Conservation (phyloP, 2,797 vertebrate genomes). For the Brachyalestes nurse region DNA sequence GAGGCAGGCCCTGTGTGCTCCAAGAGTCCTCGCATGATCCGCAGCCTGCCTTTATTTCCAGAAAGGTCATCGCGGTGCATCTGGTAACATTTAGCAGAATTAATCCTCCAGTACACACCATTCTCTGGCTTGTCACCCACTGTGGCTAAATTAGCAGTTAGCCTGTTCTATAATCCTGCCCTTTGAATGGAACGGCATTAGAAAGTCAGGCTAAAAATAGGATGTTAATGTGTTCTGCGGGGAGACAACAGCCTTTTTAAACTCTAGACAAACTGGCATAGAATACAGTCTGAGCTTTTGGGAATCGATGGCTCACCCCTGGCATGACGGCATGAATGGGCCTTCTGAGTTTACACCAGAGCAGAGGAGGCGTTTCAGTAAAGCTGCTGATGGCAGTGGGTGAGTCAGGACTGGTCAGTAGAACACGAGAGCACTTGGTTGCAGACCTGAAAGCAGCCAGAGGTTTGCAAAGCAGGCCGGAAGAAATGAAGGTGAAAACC, state of each 20-base stretch:
- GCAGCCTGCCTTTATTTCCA: neutral
- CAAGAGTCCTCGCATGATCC: neutral
- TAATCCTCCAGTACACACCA: slow-evolving; percentile 3
- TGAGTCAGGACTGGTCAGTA: neutral
- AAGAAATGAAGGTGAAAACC: neutral
- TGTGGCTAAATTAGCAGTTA: slow-evolving; percentile 10
- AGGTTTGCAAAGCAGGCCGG: neutral
- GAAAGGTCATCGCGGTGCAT: neutral
- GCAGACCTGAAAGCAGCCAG: neutral
- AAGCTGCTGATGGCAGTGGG: neutral
- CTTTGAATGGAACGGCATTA: slow-evolving; percentile 45
- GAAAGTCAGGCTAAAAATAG: slow-evolving; percentile 52
- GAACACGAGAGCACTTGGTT: neutral
- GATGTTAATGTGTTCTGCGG: slow-evolving; percentile 47
- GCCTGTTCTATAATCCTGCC: neutral
- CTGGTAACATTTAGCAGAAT: neutral
- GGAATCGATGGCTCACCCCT: slow-evolving; percentile 27
- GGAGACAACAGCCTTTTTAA: slow-evolving; percentile 54
- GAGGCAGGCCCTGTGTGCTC: neutral
- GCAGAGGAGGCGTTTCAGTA: slow-evolving; percentile 14
- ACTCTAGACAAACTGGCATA: slow-evolving; percentile 13
- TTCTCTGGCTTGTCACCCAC: neutral
- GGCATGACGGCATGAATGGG: slow-evolving; percentile 32
- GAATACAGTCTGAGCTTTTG: slow-evolving; percentile 28
- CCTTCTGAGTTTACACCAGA: neutral